Evolutionary conservation across 2,888 invertebrate genomes (phyloP), one percentile per base, ranked within the genome.

Genomic region (Orgyia antiqua): DNA sequence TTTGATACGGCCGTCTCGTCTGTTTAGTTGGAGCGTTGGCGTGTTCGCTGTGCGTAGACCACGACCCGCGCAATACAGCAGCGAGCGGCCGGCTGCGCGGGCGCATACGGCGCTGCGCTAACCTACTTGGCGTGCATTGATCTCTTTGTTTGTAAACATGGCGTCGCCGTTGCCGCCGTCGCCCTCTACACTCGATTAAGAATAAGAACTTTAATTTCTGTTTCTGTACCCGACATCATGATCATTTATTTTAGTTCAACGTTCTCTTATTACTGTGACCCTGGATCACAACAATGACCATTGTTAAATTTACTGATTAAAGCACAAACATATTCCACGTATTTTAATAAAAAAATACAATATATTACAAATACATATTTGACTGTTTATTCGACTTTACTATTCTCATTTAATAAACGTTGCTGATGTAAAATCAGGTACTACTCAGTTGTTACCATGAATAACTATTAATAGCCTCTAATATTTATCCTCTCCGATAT

Each of bases 131-230:
- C 69, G 87, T 68, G 59, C 87, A 65, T 87, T 87, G 86, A 79
- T 87, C 87, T 83, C 73, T 76, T 84, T 87, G 87, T 87, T 87
- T 84, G 80, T 86, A 87, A 87, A 87, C 87, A 87, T 74, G 76
- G 71, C 76, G 69, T 61, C 69, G 66, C 49, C 55, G 63, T 49
- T 58, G 58, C 46, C 54, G 58, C 17, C 24, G 26, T 8, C 55
- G 51, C 51, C 55, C 59, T 59, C 61, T 57, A 46, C 29, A 43
- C 30, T 39, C 28, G 33, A 32, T 36, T 33, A 29, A 47, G 40
- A 50, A 45, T 50, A 39, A 49, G 36, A 42, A 44, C 27, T 31
- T 21, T 33, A 24, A 33, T 39, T 15, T 15, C 36, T 45, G 51
- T 53, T 62, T 61, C 52, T 47, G 49, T 44, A 53, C 27, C 24